Base-by-base conservation (phyloP, 2,797 vertebrate genomes). In the Poeciliopsis turneri region DNA sequence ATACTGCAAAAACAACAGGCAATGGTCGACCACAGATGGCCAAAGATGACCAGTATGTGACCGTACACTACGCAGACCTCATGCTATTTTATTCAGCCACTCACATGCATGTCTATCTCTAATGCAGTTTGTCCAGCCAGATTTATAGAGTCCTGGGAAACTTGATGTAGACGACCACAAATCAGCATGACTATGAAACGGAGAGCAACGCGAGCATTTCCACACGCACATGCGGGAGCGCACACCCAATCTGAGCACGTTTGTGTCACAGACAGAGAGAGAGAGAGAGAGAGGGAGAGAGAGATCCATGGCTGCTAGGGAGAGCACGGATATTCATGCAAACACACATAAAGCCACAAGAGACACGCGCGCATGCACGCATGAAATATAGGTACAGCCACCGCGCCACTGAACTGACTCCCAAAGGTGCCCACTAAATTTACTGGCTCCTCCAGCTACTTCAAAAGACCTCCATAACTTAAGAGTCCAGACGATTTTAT, bases 381-480 rank as follows among this genome's bases (percentile, higher is more conserved):
- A 85, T 93, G 92, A 94, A 91, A 92, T 93, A 94, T 93, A 81
- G 93, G 86, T 78, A 71, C 68, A 87, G 92, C 88, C 92, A 79
- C 84, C 88, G 92, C 87, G 93, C 94, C 94, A 93, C 94, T 93
- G 93, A 96, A 95, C 88, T 80, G 90, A 90, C 91, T 92, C 95
- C 95, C 96, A 95, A 96, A 97, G 97, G 96, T 96, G 97, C 96
- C 96, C 93, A 92, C 95, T 95, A 97, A 98, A 98, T 98, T 98
- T 99, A 99, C 97, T 95, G 95, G 94, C 95, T 93, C 94, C 94
- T 96, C 91, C 92, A 94, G 94, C 93, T 93, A 97, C 98, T 97
- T 99, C 98, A 98, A 98, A 99, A 95, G 93, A 90, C 87, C 92
- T 91, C 94, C 93, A 97, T 98, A 97, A 98, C 96, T 97, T 96